These are phyloP conservation scores for Eilema griseolum DNA, from an alignment of 2,888 invertebrate genomes.

Conservation along the genomic window DNA sequence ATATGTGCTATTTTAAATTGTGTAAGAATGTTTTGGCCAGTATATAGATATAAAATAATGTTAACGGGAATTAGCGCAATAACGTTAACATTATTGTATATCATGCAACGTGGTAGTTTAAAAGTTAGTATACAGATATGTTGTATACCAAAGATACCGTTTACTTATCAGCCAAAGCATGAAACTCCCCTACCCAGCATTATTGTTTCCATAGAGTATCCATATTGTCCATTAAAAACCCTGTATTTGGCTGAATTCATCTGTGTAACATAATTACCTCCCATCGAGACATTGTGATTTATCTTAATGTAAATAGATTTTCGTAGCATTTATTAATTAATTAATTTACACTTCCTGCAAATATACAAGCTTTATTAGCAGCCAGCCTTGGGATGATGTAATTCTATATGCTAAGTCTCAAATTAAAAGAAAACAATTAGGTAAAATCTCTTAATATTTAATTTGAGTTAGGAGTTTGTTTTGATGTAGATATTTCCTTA, in stretches of 20 bases:
- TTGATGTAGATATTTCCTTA: neutral
- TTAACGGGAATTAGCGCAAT: too few relatives aligned
- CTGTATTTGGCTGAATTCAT: neutral
- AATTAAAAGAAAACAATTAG: neutral
- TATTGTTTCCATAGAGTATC: neutral
- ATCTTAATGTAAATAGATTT: neutral
- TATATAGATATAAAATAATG: too few relatives aligned
- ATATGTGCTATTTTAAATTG: too few relatives aligned
- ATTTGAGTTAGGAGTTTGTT: neutral
- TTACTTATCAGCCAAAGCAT: too few relatives aligned
- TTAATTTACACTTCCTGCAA: neutral
- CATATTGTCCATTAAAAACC: neutral
- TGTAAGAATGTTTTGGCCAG: too few relatives aligned
- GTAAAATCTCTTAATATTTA: neutral
- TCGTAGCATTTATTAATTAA: neutral
- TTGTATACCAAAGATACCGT: too few relatives aligned
- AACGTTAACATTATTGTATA: too few relatives aligned
- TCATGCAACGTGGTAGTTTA: too few relatives aligned
- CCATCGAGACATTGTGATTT: neutral
- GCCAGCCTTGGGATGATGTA: conserved; percentile 2
- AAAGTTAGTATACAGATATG: too few relatives aligned
- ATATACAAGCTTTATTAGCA: neutral
- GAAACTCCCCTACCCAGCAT: neutral
- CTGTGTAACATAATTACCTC: neutral
- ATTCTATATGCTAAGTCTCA: neutral